These are phyloP conservation scores for Zaprionus lineosus DNA, from an alignment of 2,888 invertebrate species.

Conservation along the genomic window DNA sequence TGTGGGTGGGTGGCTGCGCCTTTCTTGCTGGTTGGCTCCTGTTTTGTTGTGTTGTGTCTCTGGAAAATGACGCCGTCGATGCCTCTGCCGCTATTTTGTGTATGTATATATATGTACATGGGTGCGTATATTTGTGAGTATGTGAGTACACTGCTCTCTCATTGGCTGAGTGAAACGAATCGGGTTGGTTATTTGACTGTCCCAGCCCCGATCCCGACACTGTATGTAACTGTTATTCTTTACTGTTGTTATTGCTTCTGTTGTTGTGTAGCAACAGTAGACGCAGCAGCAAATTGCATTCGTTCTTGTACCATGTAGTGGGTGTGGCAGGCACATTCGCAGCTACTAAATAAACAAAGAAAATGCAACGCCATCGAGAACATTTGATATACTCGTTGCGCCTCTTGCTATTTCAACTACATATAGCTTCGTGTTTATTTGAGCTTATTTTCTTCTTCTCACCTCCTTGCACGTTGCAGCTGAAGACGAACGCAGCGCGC, in stretches of 20 bases:
- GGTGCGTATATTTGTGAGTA: constrained; percentile 33
- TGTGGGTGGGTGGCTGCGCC: constrained; percentile 51
- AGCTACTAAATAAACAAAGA: constrained; percentile 74
- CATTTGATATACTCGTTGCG: constrained; percentile 20
- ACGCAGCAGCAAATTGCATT: constrained; percentile 55
- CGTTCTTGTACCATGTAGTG: constrained; percentile 32
- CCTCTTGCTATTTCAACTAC: constrained; percentile 37
- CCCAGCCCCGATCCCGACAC: constrained; percentile 16
- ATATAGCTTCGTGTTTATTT: constrained; percentile 25
- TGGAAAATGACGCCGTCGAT: constrained; percentile 72
- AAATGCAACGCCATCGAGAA: constrained; percentile 9
- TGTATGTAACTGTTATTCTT: constrained; percentile 40
- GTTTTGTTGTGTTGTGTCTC: constrained; percentile 77
- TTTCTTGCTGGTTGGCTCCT: constrained; percentile 73
- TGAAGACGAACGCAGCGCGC: constrained; percentile 41
- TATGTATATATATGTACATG: constrained; percentile 49
- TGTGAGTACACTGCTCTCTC: constrained; percentile 56
- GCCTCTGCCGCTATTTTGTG: constrained; percentile 59
- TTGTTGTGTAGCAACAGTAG: constrained; percentile 34
- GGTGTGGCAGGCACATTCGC: constrained; percentile 64
- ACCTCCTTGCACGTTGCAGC: constrained; percentile 34
- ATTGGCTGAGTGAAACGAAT: constrained; percentile 76
- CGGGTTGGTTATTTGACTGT: constrained; percentile 70
- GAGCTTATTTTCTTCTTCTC: constrained; percentile 22
- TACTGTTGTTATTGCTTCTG: constrained; percentile 42